Base-by-base conservation (phyloP, 2,797 vertebrate species). In the Trachops cirrhosus region DNA sequence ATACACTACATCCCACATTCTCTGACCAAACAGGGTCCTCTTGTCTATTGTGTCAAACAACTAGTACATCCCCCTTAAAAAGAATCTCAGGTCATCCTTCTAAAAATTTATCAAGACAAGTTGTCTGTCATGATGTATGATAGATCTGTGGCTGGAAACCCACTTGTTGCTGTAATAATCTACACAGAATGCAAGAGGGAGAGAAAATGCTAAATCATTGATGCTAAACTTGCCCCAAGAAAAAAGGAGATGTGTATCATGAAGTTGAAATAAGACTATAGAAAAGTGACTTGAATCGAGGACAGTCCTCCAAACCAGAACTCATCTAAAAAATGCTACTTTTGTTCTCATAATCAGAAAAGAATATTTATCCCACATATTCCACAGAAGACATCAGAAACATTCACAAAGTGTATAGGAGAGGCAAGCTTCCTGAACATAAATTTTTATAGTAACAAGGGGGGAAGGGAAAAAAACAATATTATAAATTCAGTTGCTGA, bases 181-280 rank as follows among this genome's bases (percentile, higher is more conserved):
- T 50, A 68, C 50, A 48, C 8, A 34, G 22, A 41, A 16, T 32
- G 5, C 3, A 62, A 14, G 57, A 70, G 34, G 32, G 32, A 48
- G n/a, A 11, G 34, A 52, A 79, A 91, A 2, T n/a, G 16, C 18
- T 62, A 68, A 95, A 82, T 71, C 62, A 90, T 1, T 74, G 52
- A 67, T 52, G 37, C 32, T 80, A 57, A 68, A 3, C 9, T 12
- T 74, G 15, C 18, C 16, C 11, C n/a, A 57, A 80, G n/a, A n/a
- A 83, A 94, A 84, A 11, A 79, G 50, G 37, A 89, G 18, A 87
- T 32, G 24, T 54, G 6, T 84, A 50, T 14, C 22, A 9, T 50
- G 89, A 94, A 92, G 14, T 32, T 85, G 44, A 94, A 87, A 79
- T 57, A 87, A 95, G 44, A 57, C 11, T 46, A 92, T 87, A 91